These are phyloP conservation scores for Noctua janthe DNA, from an alignment of 2,888 invertebrate species.

Conservation along the genomic window DNA sequence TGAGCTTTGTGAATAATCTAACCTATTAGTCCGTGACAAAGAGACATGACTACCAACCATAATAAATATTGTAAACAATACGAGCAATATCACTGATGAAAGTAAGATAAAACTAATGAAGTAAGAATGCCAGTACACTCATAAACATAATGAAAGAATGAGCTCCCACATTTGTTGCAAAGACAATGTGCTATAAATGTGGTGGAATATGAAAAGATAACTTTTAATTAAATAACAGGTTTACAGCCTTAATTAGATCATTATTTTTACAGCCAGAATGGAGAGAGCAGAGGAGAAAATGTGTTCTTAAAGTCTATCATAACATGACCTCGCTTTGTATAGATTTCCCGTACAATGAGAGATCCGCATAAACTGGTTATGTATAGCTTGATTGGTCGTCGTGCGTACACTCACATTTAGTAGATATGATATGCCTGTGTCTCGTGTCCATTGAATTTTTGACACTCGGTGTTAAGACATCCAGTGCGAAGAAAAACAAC, in stretches of 20 bases:
- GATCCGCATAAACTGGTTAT: not conserved
- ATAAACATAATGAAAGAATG: not conserved
- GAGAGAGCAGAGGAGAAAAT: slow-evolving; percentile 19
- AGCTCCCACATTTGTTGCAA: slow-evolving; percentile 24
- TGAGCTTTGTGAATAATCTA: not conserved
- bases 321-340: no score
- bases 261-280: slow-evolving; percentile 6
- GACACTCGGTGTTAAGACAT: not conserved
- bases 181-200: slow-evolving; percentile 31
- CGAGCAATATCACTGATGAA: slow-evolving; percentile 18
- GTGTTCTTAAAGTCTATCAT: not conserved
- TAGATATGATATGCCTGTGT: no score
- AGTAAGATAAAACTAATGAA: slow-evolving; percentile 26
- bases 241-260: not conserved
- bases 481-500: no score
- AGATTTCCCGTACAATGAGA: not conserved
- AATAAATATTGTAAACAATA: not conserved
- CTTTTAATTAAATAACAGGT: slow-evolving; percentile 5
- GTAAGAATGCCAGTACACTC: not conserved
- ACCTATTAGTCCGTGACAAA: not conserved
- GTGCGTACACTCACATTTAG: not conserved
- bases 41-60: not conserved
- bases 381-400: not conserved
- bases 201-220: not conserved
- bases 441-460: no score